Conservation (phyloP, 2,113 vertebrate genomes). For the Gulo gulo region DNA sequence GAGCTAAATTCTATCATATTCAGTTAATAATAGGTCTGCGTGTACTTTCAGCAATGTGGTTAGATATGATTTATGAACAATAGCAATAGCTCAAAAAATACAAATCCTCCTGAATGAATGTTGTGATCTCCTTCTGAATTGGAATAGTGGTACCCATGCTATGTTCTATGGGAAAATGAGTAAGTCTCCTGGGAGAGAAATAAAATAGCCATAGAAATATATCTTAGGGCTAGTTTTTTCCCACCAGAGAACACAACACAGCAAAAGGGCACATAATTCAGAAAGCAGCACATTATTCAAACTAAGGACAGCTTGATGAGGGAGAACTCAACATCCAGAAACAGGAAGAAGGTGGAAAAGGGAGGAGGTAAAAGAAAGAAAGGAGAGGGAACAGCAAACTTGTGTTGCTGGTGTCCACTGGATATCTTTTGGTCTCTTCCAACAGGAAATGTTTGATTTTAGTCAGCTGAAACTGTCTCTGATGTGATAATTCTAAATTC, state of each 20-base stretch:
- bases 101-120: slow-evolving; percentile 54
- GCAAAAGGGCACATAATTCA: background rate
- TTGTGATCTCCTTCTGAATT: background rate
- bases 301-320: background rate
- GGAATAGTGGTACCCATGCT: background rate
- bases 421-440: background rate
- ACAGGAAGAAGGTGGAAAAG: background rate
- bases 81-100: slow-evolving; percentile 34
- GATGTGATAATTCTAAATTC: background rate
- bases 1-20: slow-evolving; percentile 16
- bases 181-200: slow-evolving; percentile 10
- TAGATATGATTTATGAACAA: slow-evolving; percentile 42
- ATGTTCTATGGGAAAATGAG: slow-evolving; percentile 39
- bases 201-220: slow-evolving; percentile 58
- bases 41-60: slow-evolving; percentile 24
- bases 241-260: slow-evolving; percentile 15
- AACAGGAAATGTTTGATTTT: background rate
- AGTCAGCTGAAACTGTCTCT: background rate
- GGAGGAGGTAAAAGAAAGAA: background rate
- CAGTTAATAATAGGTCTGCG: slow-evolving; percentile 27
- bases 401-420: background rate
- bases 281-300: slow-evolving; percentile 45
- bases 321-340: background rate
- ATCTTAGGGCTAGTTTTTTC: slow-evolving; percentile 12
- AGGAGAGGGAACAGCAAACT: background rate